A percentile compares a stretch with the other conserved stretches of the same genome.
phyloP scores from a whole-genome alignment of 1,140 invertebrate genomes.

The Diorhabda elongata region DNA sequence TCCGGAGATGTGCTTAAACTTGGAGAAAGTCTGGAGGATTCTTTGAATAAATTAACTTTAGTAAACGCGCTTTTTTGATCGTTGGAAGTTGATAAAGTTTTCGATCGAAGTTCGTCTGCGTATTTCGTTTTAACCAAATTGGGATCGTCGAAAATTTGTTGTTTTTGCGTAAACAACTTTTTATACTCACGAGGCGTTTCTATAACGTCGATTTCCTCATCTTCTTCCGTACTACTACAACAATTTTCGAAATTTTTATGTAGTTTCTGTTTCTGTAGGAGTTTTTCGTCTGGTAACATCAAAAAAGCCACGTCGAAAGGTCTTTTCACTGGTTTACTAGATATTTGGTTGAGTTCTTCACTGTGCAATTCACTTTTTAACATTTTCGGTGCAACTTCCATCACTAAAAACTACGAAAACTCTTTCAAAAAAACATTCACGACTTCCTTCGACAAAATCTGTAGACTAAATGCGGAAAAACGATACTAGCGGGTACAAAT shows the following conservation, averaged over 20 bases:
- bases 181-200: constrained; percentile 46
- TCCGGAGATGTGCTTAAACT: constrained; percentile 70
- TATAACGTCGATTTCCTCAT: constrained; percentile 51
- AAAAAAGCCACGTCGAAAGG: constrained; percentile 85
- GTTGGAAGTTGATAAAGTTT: constrained; percentile 20
- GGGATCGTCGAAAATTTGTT: constrained; percentile 58
- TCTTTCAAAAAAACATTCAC: constrained; percentile 11
- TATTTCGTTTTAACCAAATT: constrained; percentile 52
- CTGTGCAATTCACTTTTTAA: constrained; percentile 37
- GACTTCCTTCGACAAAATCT: constrained; percentile 16
- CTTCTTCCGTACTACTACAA: constrained; percentile 37
- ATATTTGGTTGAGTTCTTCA: constrained; percentile 33
- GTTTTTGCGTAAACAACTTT: constrained; percentile 49
- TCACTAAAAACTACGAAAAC: constrained; percentile 40
- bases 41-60: constrained; percentile 59
- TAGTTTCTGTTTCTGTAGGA: constrained; percentile 59
- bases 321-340: constrained; percentile 55
- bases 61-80: constrained; percentile 70
- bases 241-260: constrained; percentile 28
- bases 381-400: constrained; percentile 33
- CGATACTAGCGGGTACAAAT: constrained; percentile 44
- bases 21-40: constrained; percentile 53
- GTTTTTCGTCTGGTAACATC: constrained; percentile 78
- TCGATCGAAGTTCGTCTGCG: constrained; percentile 43
- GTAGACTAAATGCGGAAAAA: constrained; percentile 45